These are phyloP conservation scores for Aphaenogaster ashmeadi DNA, from an alignment of 1,140 invertebrate species.

Conservation along the genomic window DNA sequence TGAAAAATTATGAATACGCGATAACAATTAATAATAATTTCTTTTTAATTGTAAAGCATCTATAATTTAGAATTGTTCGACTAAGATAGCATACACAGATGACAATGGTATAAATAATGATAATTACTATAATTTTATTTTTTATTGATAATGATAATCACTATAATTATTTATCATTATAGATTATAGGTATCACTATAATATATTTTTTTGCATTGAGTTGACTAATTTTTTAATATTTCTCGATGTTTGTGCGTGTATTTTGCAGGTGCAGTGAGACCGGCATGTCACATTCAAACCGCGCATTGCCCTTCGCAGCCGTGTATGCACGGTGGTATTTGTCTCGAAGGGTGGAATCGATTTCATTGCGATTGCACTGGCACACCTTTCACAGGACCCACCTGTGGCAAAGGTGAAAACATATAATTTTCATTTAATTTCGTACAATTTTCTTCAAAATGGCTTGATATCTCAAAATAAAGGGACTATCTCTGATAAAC, in stretches of 20 bases:
- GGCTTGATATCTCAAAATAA: not conserved
- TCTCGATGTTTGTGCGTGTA: conserved; percentile 41
- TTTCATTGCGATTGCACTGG: conserved; percentile 98
- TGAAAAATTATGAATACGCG: not conserved
- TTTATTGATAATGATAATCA: not conserved
- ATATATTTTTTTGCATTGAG: not conserved
- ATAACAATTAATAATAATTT: not conserved
- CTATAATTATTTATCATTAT: not conserved
- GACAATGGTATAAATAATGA: not conserved
- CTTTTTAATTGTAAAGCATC: not conserved
- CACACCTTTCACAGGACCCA: conserved; percentile 96
- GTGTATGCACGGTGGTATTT: conserved; percentile 96
- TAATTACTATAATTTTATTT: not conserved
- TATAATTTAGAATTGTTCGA: not conserved
- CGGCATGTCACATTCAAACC: conserved; percentile 93
- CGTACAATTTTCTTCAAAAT: not conserved
- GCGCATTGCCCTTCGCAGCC: conserved; percentile 94
- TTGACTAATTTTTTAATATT: not conserved
- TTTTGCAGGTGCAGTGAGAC: conserved; percentile 93
- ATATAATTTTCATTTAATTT: not conserved
- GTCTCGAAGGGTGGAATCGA: conserved; percentile 98
- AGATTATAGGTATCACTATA: not conserved
- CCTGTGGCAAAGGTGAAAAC: conserved; percentile 94
- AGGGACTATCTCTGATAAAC: not conserved
- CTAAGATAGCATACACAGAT: not conserved